Conservation (phyloP, 2,113 vertebrate genomes). For the Rhipidura dahli region DNA sequence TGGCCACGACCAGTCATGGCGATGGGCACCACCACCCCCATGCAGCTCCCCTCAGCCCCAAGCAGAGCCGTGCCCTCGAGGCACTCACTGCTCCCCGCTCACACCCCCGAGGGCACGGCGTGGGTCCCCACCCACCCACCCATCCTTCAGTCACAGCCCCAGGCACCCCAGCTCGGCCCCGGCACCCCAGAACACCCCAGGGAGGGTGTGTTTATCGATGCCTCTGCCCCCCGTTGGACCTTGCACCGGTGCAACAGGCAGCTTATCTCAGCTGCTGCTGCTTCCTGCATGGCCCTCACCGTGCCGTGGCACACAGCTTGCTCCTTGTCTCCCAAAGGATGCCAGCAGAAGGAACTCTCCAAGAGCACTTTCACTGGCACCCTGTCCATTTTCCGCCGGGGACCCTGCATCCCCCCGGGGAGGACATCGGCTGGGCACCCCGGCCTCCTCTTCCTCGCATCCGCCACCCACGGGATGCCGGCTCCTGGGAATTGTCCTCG, state of each 20-base stretch:
- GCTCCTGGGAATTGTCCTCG: not conserved
- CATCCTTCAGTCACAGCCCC: not conserved
- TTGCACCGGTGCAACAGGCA: not conserved
- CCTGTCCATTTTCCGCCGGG: not conserved
- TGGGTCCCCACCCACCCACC: not conserved
- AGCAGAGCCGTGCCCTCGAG: not conserved
- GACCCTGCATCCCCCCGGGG: not conserved
- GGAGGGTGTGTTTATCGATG: not conserved
- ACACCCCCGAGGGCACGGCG: not conserved
- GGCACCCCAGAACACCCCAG: too few species aligned
- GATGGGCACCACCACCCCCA: not conserved
- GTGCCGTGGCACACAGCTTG: not conserved
- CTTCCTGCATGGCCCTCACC: not conserved
- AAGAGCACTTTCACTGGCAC: not conserved
- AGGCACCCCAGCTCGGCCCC: not conserved
- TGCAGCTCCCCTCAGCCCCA: not conserved
- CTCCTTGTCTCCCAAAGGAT: not conserved
- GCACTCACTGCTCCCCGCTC: not conserved
- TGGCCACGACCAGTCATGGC: rapidly evolving
- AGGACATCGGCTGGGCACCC: not conserved
- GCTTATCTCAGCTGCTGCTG: not conserved
- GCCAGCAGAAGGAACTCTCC: rapidly evolving
- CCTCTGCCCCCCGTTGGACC: not conserved
- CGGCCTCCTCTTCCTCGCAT: rapidly evolving
- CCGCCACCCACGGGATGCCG: rapidly evolving